Conservation (phyloP, 2,888 invertebrate species). For the Protodeltote pygarga region DNA sequence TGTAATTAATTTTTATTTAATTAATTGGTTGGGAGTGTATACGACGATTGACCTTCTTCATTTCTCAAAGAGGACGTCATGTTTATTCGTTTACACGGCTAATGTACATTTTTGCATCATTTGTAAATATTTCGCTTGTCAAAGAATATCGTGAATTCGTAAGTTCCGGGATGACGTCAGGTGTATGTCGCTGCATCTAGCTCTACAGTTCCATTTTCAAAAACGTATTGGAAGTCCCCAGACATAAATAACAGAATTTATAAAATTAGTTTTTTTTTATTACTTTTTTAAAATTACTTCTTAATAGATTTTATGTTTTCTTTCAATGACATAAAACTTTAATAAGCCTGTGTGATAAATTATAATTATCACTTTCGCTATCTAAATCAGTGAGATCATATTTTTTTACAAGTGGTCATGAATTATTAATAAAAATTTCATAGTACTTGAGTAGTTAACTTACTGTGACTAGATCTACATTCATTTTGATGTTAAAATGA, state of each 20-base stretch:
- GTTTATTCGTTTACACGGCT: conserved; percentile 17
- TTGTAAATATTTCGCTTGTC: conserved; percentile 21
- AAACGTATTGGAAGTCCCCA: no score
- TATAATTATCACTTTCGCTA: conserved; percentile 55
- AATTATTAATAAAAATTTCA: conserved; percentile 42
- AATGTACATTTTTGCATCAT: conserved; percentile 33
- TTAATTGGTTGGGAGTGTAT: conserved; percentile 32
- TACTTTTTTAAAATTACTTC: conserved; percentile 4
- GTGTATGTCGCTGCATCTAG: conserved; percentile 1
- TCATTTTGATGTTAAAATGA: conserved; percentile 7
- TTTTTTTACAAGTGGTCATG: conserved; percentile 30
- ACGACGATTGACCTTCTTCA: conserved; percentile 44
- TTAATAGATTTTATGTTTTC: conserved; percentile 15
- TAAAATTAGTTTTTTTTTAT: conserved; percentile 12
- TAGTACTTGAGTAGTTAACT: conserved; percentile 19
- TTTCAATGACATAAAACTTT: conserved; percentile 12
- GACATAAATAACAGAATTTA: conserved; percentile 21
- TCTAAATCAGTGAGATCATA: conserved; percentile 43
- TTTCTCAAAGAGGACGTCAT: conserved; percentile 39
- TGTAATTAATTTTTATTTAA: conserved; percentile 12
- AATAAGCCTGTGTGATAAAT: conserved; percentile 15
- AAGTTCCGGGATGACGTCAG: conserved; percentile 48
- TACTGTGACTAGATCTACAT: conserved; percentile 9
- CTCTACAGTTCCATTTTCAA: conserved; percentile 33
- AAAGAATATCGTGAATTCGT: conserved; percentile 33